Evolutionary conservation across 2,888 invertebrate species (phyloP), one percentile per base, ranked within the genome.

Genomic region (Tanypteryx hageni): DNA sequence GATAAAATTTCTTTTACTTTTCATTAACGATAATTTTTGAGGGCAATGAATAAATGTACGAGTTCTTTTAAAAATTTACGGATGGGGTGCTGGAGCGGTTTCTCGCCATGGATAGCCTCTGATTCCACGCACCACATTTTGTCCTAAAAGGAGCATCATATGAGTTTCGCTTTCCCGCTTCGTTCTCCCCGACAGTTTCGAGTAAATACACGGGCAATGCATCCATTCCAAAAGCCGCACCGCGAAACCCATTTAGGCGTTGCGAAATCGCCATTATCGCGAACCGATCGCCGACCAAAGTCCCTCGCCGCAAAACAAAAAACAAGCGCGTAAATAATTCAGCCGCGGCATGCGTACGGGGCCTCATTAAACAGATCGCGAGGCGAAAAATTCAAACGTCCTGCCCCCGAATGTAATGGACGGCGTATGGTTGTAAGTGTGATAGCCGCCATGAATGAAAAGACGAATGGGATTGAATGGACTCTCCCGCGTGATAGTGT

Each of bases 371-470:
- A 27, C 27, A 18, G 76, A 68, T n/a, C 18, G 0, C 68, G 68
- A 68, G 68, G 68, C 68, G n/a, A 68, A 68, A 68, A 76, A 27
- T 22, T 27, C 13, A 22, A 22, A 2, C 27, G 27, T 22, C 76
- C 76, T 76, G 76, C 76, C 64, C n/a, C 14, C 64, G 18, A n/a
- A 64, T 64, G 68, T 68, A 68, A 68, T 68, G 68, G 68, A 68
- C 18, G 68, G n/a, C 44, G 3, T 44, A 44, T 44, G 44, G 44
- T 44, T 44, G 44, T 44, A 44, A 44, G 18, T 76, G 76, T 76
- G 27, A 76, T 76, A 27, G 76, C 27, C 27, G 27, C 89, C 89
- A 89, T 89, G 89, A 89, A 89, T 89, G 89, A 89, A 89, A 89
- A 89, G 89, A 31, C 89, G 61, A 89, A 16, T 61, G 89, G 64